Evolutionary conservation across 1,140 invertebrate genomes (phyloP), one percentile per base, ranked within the genome.

Genomic region (Drosophila nikananu): DNA sequence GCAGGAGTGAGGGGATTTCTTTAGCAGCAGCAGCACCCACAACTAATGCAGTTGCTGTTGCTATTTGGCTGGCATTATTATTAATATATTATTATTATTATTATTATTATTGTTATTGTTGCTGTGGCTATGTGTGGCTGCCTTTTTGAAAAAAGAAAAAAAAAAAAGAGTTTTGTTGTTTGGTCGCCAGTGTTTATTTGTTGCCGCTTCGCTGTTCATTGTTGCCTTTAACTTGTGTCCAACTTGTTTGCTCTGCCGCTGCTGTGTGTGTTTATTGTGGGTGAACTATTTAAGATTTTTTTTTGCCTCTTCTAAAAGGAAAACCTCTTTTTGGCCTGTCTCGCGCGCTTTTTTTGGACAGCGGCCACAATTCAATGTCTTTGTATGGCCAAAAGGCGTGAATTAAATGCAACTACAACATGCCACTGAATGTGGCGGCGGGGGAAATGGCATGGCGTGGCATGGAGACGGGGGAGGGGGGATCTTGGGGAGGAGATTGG

Each of bases 321-420:
- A 66, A 81, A 52, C 73, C 73, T 72, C 37, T 57, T 75, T 74
- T 74, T 64, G 57, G 66, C 66, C 55, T 55, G 48, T 32, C 39
- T 61, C n/a, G 39, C 57, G 48, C 42, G 55, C 68, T 67, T 13
- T 66, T 73, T 77, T 61, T 77, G 57, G 75, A 67, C 75, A 60
- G 75, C 68, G 60, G 39, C 82, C 76, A 84, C 83, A 87, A 87
- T 83, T 84, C 78, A 81, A 81, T 81, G 72, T 72, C 80, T 81
- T 81, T 81, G 80, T 83, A 77, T 81, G 79, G 78, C 74, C 75
- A 81, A 78, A 72, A 82, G 80, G 81, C 81, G 81, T 75, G 78
- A 83, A 83, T 83, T 83, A 83, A 83, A 78, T 70, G 64, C 75
- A 73, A 74, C 49, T 67, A 62, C 74, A 77, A 65, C 65, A 30